These are phyloP conservation scores for Parauchenoglanis punctatus DNA, from an alignment of 2,797 vertebrate species.

Conservation along the genomic window DNA sequence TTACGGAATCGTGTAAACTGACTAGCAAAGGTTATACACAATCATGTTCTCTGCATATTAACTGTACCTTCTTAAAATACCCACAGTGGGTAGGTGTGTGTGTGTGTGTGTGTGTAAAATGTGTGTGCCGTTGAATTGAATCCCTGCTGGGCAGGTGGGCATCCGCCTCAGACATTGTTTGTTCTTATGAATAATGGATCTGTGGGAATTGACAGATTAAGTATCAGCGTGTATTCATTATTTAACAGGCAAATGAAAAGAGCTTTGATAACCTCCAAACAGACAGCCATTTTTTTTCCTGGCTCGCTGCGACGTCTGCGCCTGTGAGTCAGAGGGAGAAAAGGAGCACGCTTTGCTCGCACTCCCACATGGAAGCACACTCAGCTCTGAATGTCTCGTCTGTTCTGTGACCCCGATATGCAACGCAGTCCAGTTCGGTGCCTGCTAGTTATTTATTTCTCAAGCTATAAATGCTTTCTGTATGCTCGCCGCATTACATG, in stretches of 20 bases:
- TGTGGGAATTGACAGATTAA: slow-evolving; percentile 58
- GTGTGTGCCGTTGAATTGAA: slow-evolving; percentile 12
- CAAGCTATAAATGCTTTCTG: background rate
- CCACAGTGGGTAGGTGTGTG: background rate
- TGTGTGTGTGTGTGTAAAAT: slow-evolving; percentile 1
- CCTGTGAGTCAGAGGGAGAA: slow-evolving; percentile 57
- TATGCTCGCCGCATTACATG: background rate
- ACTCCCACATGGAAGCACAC: slow-evolving; percentile 29
- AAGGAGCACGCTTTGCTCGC: slow-evolving; percentile 40
- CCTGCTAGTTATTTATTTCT: slow-evolving; percentile 21
- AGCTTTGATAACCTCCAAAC: slow-evolving; percentile 58
- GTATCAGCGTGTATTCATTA: slow-evolving; percentile 63
- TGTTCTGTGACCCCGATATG: slow-evolving; percentile 18
- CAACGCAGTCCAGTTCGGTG: slow-evolving; percentile 5
- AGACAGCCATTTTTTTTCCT: slow-evolving; percentile 49
- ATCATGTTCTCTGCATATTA: background rate
- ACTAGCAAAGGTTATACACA: background rate
- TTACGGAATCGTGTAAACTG: background rate
- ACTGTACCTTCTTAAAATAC: background rate
- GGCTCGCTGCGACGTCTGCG: slow-evolving; percentile 46
- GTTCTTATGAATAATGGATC: slow-evolving; percentile 63
- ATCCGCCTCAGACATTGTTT: slow-evolving; percentile 55
- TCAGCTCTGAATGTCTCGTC: slow-evolving; percentile 34
- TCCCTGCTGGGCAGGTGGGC: slow-evolving; percentile 51
- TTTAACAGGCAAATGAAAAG: slow-evolving; percentile 60